Percentiles rank a stretch among this genome's conserved stretches.
Evolutionary conservation across 2,888 invertebrate genomes (phyloP).

Genomic region (Holacanthella duospinosa): DNA sequence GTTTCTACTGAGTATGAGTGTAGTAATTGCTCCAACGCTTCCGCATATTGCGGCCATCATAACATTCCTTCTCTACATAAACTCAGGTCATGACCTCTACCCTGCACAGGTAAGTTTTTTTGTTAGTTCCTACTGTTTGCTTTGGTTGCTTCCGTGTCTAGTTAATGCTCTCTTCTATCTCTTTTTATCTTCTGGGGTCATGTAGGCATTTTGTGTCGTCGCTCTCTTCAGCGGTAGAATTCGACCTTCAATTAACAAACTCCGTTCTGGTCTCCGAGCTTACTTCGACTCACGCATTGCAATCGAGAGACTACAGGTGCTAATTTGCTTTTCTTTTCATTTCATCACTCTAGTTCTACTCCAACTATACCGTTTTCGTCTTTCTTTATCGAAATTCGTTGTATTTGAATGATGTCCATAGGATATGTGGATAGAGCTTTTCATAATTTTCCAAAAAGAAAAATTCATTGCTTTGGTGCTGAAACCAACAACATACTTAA

Average conservation of each 20-base stretch:
- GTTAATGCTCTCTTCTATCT: not conserved
- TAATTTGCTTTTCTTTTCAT: conserved; percentile 6
- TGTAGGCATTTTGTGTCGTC: conserved; percentile 33
- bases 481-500: too few species aligned
- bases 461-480: too few species aligned
- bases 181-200: not conserved
- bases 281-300: conserved; percentile 40
- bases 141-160: not conserved
- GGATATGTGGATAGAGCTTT: too few species aligned
- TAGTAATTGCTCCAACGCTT: conserved; percentile 51
- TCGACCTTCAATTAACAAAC: conserved; percentile 29
- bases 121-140: not conserved
- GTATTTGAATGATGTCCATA: too few species aligned
- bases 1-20: conserved; percentile 50
- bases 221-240: conserved; percentile 28
- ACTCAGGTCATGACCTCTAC: conserved; percentile 49
- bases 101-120: conserved; percentile 48
- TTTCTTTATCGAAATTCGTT: too few species aligned
- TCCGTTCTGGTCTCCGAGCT: conserved; percentile 32
- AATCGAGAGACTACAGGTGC: conserved; percentile 42
- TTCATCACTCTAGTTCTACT: too few species aligned
- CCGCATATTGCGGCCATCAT: conserved; percentile 52
- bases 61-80: conserved; percentile 50
- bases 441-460: too few species aligned
- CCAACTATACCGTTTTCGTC: too few species aligned